phyloP scores from a whole-genome alignment of 1,140 invertebrate genomes.

The Subanguina moxae region DNA sequence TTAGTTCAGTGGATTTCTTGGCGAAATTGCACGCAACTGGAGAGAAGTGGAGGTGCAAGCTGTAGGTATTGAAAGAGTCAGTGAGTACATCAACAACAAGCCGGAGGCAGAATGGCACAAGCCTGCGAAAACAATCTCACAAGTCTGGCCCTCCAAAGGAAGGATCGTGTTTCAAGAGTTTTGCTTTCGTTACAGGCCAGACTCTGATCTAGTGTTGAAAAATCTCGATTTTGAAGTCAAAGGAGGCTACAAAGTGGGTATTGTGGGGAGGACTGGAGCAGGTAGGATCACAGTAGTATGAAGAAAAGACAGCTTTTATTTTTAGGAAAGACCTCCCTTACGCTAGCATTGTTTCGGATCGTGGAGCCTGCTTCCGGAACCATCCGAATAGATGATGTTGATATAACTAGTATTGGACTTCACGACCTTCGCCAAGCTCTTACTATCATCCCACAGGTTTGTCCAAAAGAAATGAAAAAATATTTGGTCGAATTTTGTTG shows the following conservation, averaged over 20 bases:
- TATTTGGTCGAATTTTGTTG: neutral
- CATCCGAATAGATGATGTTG: slow-evolving; percentile 70
- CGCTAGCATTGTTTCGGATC: slow-evolving; percentile 64
- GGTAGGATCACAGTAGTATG: slow-evolving; percentile 55
- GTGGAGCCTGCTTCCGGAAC: slow-evolving; percentile 62
- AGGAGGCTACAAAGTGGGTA: slow-evolving; percentile 70
- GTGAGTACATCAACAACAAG: slow-evolving; percentile 81
- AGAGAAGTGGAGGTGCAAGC: slow-evolving; percentile 66
- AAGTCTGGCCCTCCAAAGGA: slow-evolving; percentile 45
- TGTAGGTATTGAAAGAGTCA: slow-evolving; percentile 92
- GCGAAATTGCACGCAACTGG: slow-evolving; percentile 74
- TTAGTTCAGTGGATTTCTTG: slow-evolving; percentile 90
- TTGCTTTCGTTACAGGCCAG: slow-evolving; percentile 49
- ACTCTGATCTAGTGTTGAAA: slow-evolving; percentile 73
- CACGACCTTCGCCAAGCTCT: slow-evolving; percentile 71
- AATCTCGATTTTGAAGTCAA: slow-evolving; percentile 70
- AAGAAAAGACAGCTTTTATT: neutral
- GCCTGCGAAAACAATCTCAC: neutral
- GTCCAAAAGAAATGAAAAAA: neutral
- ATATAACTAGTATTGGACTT: slow-evolving; percentile 68
- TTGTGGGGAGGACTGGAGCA: slow-evolving; percentile 63
- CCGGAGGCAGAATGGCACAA: slow-evolving; percentile 49
- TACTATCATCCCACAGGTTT: slow-evolving; percentile 72
- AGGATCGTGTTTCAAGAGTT: slow-evolving; percentile 46
- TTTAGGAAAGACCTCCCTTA: slow-evolving; percentile 64